Evolutionary conservation across 2,113 vertebrate genomes (phyloP).

Genomic region (Scatophagus argus): DNA sequence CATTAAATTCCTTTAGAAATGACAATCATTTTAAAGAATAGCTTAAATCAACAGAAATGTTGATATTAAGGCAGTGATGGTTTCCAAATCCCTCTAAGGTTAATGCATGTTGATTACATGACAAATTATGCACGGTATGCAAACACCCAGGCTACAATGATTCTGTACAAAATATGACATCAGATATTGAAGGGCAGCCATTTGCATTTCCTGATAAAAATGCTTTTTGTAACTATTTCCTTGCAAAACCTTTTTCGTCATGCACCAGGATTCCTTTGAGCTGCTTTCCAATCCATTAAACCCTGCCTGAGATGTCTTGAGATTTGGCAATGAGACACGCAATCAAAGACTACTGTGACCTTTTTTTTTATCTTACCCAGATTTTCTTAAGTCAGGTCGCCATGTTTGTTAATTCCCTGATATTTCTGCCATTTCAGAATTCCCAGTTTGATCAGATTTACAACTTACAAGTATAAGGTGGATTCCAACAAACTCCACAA

Average conservation of each 20-base stretch:
- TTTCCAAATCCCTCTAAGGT: constrained; percentile 15
- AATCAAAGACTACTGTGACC: constrained; percentile 46
- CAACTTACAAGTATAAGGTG: constrained; percentile 44
- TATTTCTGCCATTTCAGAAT: constrained; percentile 56
- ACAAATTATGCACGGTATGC: constrained; percentile 47
- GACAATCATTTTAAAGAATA: constrained; percentile 44
- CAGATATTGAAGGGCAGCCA: constrained; percentile 46
- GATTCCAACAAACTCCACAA: constrained; percentile 52
- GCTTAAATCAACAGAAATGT: constrained; percentile 28
- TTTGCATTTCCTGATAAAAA: constrained; percentile 55
- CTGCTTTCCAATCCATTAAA: constrained; percentile 58
- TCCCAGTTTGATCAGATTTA: constrained; percentile 65
- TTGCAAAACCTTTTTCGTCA: constrained; percentile 43
- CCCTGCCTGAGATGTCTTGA: constrained; percentile 76
- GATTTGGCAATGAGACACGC: constrained; percentile 68
- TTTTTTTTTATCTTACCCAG: constrained; percentile 19
- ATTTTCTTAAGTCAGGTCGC: constrained; percentile 50
- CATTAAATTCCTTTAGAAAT: constrained; percentile 47
- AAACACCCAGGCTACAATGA: constrained; percentile 56
- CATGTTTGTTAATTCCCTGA: constrained; percentile 73
- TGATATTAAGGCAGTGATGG: constrained; percentile 34
- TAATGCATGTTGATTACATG: constrained; percentile 56
- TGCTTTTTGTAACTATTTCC: constrained; percentile 47
- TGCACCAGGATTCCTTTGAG: constrained; percentile 51
- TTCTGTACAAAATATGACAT: constrained; percentile 57